Percentiles rank a stretch among this genome's conserved stretches.
phyloP scores from a whole-genome alignment of 2,888 invertebrate genomes.

The Opisthograptis luteolata region DNA sequence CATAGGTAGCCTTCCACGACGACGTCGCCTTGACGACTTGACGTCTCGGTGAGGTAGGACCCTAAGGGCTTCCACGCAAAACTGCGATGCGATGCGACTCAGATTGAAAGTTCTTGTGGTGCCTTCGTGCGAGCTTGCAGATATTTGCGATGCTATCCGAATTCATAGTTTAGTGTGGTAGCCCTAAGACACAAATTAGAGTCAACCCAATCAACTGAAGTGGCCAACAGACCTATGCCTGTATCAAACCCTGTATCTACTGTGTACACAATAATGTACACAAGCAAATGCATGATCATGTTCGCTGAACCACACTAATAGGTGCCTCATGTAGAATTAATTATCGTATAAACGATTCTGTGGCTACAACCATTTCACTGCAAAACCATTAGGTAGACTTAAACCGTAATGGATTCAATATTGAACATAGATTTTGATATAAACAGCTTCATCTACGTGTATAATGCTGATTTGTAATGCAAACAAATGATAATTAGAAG shows the following conservation, averaged over 20 bases:
- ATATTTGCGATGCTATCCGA: too few species aligned
- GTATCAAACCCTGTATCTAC: neutral
- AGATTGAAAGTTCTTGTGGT: too few species aligned
- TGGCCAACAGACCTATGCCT: neutral
- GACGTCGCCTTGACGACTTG: too few species aligned
- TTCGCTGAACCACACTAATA: constrained; percentile 5
- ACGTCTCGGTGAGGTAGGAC: too few species aligned
- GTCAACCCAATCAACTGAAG: neutral
- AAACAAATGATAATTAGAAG: neutral
- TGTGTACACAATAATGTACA: constrained; percentile 1
- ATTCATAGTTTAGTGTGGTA: too few species aligned
- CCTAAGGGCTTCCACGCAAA: too few species aligned
- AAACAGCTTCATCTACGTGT: constrained; percentile 1
- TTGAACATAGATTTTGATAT: constrained; percentile 4
- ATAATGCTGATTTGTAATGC: constrained; percentile 1
- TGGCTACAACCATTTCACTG: constrained; percentile 15
- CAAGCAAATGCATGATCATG: constrained; percentile 7
- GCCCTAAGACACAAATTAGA: neutral
- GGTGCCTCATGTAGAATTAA: constrained; percentile 7
- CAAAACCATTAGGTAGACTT: constrained; percentile 19
- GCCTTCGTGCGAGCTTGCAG: too few species aligned
- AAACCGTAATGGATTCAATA: constrained; percentile 18
- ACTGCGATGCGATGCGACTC: too few species aligned
- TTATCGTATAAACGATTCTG: constrained; percentile 14
- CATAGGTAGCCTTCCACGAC: too few species aligned